Conservation (phyloP, 2,888 invertebrate species). For the Eupithecia vulgata region DNA sequence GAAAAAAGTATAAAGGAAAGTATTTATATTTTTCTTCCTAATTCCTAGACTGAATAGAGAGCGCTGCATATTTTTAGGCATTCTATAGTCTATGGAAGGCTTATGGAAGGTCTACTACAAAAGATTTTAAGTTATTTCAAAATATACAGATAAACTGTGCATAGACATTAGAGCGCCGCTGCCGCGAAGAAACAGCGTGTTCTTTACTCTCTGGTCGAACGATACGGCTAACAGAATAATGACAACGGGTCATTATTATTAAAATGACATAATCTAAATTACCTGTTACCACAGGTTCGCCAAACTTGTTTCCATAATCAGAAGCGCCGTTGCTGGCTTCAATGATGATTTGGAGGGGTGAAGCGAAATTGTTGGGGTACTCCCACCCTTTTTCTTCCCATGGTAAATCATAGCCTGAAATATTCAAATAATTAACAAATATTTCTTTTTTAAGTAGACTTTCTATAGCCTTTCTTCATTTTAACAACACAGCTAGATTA, state of each 20-base stretch:
- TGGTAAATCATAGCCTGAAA: slow-evolving; percentile 89
- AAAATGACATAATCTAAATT: not conserved
- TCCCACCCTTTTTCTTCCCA: slow-evolving; percentile 91
- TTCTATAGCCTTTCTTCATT: not conserved
- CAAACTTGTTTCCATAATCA: slow-evolving; percentile 99
- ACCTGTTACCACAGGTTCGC: slow-evolving; percentile 93
- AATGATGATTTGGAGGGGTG: slow-evolving; percentile 94
- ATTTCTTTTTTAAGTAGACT: too few relatives aligned
- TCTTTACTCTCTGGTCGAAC: not conserved
- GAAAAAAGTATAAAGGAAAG: too few relatives aligned
- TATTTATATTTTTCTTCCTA: too few relatives aligned
- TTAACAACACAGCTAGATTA: too few relatives aligned
- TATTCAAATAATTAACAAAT: not conserved
- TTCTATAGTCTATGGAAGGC: not conserved
- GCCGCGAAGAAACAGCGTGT: not conserved
- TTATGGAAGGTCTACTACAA: not conserved
- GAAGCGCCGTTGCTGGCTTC: slow-evolving; percentile 99
- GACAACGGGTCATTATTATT: too few relatives aligned
- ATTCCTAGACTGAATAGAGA: not conserved
- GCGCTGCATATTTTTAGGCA: not conserved
- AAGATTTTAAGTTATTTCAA: too few relatives aligned
- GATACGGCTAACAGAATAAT: too few relatives aligned
- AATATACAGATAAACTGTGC: not conserved
- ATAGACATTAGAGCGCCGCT: not conserved
- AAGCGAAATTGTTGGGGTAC: slow-evolving; percentile 96